Base-by-base conservation (phyloP, 2,797 vertebrate genomes). In the Enteromius unitaeniatus region DNA sequence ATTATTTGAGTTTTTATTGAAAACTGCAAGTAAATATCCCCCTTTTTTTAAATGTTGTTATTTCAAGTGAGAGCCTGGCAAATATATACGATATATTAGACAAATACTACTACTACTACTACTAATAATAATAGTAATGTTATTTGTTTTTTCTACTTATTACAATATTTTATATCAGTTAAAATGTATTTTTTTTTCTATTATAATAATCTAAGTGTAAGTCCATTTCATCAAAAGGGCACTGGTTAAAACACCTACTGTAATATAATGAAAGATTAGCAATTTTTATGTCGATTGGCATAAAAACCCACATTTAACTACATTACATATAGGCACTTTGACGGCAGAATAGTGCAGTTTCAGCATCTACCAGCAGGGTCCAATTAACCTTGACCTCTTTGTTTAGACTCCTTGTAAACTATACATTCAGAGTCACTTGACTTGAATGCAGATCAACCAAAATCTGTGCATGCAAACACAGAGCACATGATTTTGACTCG, bases 381-480 rank as follows among this genome's bases (percentile, higher is more conserved):
- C 0, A 47, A 17, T 7, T 47, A 26, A 26, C 62, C 31, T 37
- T 21, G 64, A 37, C 64, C 31, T 67, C 17, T 67, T 67, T 1
- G 6, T 70, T 70, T 45, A 45, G 40, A 15, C 0, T 47, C 6
- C 13, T 45, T 26, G 26, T 45, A 26, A 70, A 26, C 6, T 26
- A 13, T 17, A 17, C 15, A 47, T 70, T 26, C 23, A 47, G n/a
- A 47, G 5, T 42, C 67, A 69, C 1, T 42, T n/a, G 11, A 64
- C 45, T 78, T 31, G 15, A 28, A 19, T 67, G 34, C 3, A 53
- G 15, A 67, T 68, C 15, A 8, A 31, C 4, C 15, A 28, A 45
- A 49, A 53, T 87, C 86, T 82, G 2, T 65, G n/a, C 64, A 86
- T 58, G 55, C 73, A 78, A 72, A 79, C 55, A 55, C 76, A 75